A percentile compares a stretch with the other conserved stretches of the same genome.
Evolutionary conservation across 2,888 invertebrate species (phyloP).

Genomic region (Trissolcus brochymenae): DNA sequence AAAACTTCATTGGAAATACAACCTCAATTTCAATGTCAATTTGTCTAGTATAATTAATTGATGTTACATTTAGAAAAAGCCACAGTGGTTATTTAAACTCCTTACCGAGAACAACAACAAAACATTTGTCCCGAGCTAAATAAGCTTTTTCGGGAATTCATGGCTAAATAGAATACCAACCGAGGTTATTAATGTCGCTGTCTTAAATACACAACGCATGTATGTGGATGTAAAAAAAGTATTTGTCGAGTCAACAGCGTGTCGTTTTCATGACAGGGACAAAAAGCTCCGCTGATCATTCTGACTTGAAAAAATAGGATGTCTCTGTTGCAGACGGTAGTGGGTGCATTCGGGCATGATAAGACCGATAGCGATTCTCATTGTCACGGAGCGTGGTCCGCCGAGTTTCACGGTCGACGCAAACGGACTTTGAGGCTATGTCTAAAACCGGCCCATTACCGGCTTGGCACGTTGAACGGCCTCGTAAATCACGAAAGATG

Average conservation of each 20-base stretch:
- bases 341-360: conserved; percentile 63
- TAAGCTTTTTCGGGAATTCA: conserved; percentile 17
- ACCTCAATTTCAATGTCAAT: no score
- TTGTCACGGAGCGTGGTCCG: conserved; percentile 59
- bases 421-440: conserved; percentile 67
- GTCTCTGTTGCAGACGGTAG: conserved; percentile 50
- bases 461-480: conserved; percentile 67
- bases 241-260: conserved; percentile 47
- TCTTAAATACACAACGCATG: conserved; percentile 43
- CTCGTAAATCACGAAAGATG: conserved; percentile 69
- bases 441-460: conserved; percentile 69
- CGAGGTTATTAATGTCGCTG: conserved; percentile 47
- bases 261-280: conserved; percentile 49
- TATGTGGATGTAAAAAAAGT: conserved; percentile 38
- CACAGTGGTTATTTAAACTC: background rate
- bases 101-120: no score
- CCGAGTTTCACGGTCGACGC: conserved; percentile 67
- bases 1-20: no score
- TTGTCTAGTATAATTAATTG: background rate
- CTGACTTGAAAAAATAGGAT: conserved; percentile 54
- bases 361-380: conserved; percentile 66
- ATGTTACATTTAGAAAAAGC: conserved; percentile 8
- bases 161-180: conserved; percentile 21
- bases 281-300: conserved; percentile 51
- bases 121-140: conserved; percentile 16